phyloP scores from a whole-genome alignment of 92 coral and sea anemone species.

The Phymanthus crucifer region DNA sequence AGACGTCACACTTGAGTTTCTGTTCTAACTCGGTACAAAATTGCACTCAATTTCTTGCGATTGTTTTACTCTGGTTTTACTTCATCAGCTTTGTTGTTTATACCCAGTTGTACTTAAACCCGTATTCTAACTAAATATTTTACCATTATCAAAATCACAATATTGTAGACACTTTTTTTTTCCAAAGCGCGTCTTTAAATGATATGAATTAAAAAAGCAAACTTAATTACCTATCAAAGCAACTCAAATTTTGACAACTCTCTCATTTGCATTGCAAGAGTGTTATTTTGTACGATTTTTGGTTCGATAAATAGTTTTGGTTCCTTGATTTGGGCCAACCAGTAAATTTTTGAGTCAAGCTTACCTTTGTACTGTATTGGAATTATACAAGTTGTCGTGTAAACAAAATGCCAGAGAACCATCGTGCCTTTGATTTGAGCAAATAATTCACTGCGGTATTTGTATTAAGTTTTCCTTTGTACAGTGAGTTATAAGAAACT shows the following conservation, averaged over 20 bases:
- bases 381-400: background rate
- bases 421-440: background rate
- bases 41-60: conserved; percentile 12
- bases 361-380: background rate
- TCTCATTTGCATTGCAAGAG: background rate
- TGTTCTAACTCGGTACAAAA: background rate
- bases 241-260: conserved; percentile 4
- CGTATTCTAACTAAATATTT: background rate
- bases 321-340: background rate
- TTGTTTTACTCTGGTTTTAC: background rate
- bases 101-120: conserved; percentile 7
- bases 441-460: background rate
- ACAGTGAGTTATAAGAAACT: background rate
- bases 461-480: background rate
- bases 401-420: conserved; percentile 1
- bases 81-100: background rate
- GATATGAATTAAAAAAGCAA: conserved; percentile 17
- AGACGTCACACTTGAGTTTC: background rate
- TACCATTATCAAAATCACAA: background rate
- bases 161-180: background rate
- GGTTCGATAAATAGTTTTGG: background rate
- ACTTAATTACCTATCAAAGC: conserved; percentile 14
- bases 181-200: conserved; percentile 24
- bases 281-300: background rate
- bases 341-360: background rate